Evolutionary conservation across 1,140 invertebrate genomes (phyloP), one percentile per base, ranked within the genome.

Genomic region (Proctacanthus coquilletti): DNA sequence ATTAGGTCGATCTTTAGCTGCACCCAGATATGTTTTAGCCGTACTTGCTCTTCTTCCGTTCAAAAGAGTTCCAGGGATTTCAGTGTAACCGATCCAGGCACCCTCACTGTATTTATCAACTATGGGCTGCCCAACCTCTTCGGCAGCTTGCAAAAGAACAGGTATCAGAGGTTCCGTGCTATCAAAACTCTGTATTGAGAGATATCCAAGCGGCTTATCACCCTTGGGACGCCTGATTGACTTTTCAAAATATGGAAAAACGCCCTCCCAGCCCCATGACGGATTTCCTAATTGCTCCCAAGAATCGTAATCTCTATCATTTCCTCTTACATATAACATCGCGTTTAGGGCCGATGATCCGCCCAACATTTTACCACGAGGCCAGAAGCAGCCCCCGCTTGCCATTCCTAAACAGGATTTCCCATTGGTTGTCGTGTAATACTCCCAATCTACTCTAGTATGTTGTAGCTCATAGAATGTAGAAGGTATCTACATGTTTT

Each of bases 281-380:
- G 50, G 42, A 21, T 76, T 77, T 0, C 77, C 77, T 18, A 64
- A 38, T 18, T 3, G 10, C 13, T 5, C 19, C 75, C 75, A 79
- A 5, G 60, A 39, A 49, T 77, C 69, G 46, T 69, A 77, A 49
- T 78, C 75, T 21, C 49, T 50, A 9, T 63, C 60, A 54, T 75
- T 70, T 3, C 76, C 79, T 44, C 74, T 55, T 1, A 76, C 62
- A 48, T 81, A 80, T 3, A 73, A 60, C 74, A 83, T 75, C 18
- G 65, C 69, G 50, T 81, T 82, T 3, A 82, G 59, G 5, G 69
- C 67, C 17, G 68, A 72, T n/a, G 65, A 68, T 4, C 76, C 76
- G n/a, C 76, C 77, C 14, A 71, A 41, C 21, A 62, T 51, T 49
- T 66, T 67, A 41, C 63, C 69, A 41, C 64, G 48, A 3, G 69